Evolutionary conservation across 1,140 invertebrate species (phyloP), one percentile per base, ranked within the genome.

Genomic region (Drosophila yakuba): DNA sequence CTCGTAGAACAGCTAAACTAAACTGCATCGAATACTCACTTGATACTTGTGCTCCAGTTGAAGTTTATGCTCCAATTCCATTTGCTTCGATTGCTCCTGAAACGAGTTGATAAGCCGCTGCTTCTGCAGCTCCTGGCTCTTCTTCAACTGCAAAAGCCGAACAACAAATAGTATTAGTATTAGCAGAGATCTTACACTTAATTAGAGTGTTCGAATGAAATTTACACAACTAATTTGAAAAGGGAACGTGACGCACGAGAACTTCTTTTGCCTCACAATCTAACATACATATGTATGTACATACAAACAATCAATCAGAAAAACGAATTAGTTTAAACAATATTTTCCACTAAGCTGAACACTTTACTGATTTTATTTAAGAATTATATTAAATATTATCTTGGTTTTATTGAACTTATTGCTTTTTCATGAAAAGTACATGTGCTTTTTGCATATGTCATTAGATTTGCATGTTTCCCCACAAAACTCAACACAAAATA

Each of bases 91-190:
- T 90, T 98, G 97, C 64, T 96, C 96, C 83, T 98, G 96, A 93
- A 97, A 98, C 89, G 97, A 96, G 89, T 97, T 96, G 52, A 97
- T 93, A 52, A 98, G 94, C 73, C 97, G 95, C 92, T 98, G 96
- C 83, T 98, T 97, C 90, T 98, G 97, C 80, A 98, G 93, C 88
- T 98, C 96, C 92, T 98, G 97, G 78, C 97, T 96, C 93, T 98
- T 97, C 94, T 98, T 97, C 91, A 98, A 93, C 95, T 97, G 94
- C 78, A 96, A 66, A 43, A 43, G 32, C 38, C 10, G 12, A 38
- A 35, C 15, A 43, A 36, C 20, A 1, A 14, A 32, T 43, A 20
- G 5, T 43, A 10, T 39, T 47, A 20, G 5, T 43, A 14, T 45
- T 47, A 20, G 11, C 28, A 11, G 12, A 11, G 12, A 23, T 23